These are phyloP conservation scores for Streblospio benedicti DNA, from an alignment of 1,140 invertebrate genomes.

Conservation along the genomic window DNA sequence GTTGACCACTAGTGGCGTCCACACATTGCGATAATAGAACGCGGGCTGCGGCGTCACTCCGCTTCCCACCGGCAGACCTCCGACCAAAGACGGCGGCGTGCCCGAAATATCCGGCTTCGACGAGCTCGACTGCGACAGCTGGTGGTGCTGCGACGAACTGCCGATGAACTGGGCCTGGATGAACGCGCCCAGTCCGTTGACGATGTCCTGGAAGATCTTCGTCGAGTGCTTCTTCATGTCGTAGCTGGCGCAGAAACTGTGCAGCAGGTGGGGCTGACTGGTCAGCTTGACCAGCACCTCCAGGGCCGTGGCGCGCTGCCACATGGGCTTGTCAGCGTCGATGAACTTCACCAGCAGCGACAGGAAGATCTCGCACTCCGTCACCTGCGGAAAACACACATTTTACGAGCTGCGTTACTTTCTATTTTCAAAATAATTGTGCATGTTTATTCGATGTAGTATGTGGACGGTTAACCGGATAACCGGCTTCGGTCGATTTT, in stretches of 20 bases:
- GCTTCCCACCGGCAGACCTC: slow-evolving; percentile 61
- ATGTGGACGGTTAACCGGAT: too few relatives aligned
- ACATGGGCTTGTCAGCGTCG: slow-evolving; percentile 88
- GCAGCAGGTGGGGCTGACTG: slow-evolving; percentile 68
- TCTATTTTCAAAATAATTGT: background rate
- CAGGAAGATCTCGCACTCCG: slow-evolving; percentile 97
- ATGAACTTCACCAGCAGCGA: slow-evolving; percentile 94
- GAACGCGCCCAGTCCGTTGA: slow-evolving; percentile 86
- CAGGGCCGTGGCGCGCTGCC: slow-evolving; percentile 87
- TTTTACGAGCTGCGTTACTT: background rate
- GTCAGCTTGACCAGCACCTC: slow-evolving; percentile 89
- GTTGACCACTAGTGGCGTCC: slow-evolving; percentile 75
- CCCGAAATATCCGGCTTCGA: slow-evolving; percentile 51
- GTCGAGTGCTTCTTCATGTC: slow-evolving; percentile 60
- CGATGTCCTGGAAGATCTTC: slow-evolving; percentile 73
- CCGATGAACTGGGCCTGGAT: slow-evolving; percentile 83
- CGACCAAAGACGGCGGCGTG: slow-evolving; percentile 60
- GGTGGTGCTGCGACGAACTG: background rate
- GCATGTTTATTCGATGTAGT: too few relatives aligned
- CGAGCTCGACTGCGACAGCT: too few relatives aligned
- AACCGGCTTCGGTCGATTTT: too few relatives aligned
- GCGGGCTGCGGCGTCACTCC: slow-evolving; percentile 78
- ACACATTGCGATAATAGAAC: slow-evolving; percentile 84
- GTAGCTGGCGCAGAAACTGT: slow-evolving; percentile 85
- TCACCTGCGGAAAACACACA: slow-evolving; percentile 58